Percentiles rank a stretch among this genome's conserved stretches.
Conservation (phyloP, 2,888 invertebrate species). For the Eumacrocentrus americanus region DNA sequence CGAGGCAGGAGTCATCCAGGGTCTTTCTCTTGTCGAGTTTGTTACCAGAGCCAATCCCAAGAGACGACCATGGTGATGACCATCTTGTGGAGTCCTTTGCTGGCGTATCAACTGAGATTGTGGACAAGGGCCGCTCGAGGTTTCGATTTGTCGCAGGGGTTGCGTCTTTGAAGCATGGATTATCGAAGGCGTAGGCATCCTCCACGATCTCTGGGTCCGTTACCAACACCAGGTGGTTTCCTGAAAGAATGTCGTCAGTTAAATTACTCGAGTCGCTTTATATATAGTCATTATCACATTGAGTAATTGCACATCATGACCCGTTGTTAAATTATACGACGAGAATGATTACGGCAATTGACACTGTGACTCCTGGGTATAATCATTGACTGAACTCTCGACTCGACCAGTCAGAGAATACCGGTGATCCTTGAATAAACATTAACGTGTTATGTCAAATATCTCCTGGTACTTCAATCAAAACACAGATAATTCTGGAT, state of each 20-base stretch:
- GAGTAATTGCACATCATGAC: constrained; percentile 13
- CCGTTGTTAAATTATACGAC: constrained; percentile 24
- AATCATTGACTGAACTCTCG: background rate
- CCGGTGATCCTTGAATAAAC: background rate
- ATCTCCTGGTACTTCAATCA: too few species aligned
- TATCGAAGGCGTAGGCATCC: constrained; percentile 80
- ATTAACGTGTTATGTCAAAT: too few species aligned
- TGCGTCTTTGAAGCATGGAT: constrained; percentile 73
- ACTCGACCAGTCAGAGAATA: background rate
- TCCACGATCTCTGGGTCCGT: constrained; percentile 80
- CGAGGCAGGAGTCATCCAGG: constrained; percentile 67
- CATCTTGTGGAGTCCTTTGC: constrained; percentile 49
- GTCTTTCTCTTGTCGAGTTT: constrained; percentile 64
- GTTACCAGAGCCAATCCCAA: constrained; percentile 55
- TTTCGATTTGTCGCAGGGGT: constrained; percentile 58
- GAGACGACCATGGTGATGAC: constrained; percentile 62
- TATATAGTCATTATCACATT: constrained; percentile 16
- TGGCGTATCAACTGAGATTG: constrained; percentile 38
- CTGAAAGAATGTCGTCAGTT: too few species aligned
- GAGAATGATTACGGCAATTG: constrained; percentile 25
- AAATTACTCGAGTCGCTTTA: constrained; percentile 18
- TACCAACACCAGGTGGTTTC: constrained; percentile 74
- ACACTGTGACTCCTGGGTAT: constrained; percentile 25
- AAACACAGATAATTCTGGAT: background rate
- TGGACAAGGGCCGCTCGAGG: constrained; percentile 48